These are phyloP conservation scores for Actinopyga echinites DNA, from an alignment of 53 echinoderm and acorn worm species.

Conservation along the genomic window DNA sequence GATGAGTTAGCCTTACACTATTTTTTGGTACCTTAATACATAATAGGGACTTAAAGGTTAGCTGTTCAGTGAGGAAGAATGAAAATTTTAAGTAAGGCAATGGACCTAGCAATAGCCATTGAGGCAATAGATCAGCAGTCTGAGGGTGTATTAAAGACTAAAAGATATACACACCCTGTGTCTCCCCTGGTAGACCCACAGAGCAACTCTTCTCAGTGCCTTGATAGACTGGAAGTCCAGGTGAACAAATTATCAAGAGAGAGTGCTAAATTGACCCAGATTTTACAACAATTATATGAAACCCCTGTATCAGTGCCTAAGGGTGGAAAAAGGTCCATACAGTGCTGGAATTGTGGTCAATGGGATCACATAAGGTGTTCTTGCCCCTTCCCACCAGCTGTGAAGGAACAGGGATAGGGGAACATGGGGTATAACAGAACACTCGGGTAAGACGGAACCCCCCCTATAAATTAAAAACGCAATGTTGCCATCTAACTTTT, in stretches of 20 bases:
- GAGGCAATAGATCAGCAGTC: background rate
- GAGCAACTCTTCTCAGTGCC: background rate
- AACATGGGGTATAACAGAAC: background rate
- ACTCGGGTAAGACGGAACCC: no score
- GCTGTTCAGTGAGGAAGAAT: background rate
- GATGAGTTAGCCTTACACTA: slow-evolving; percentile 16
- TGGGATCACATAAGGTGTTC: background rate
- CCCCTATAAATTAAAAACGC: no score
- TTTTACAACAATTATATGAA: no score
- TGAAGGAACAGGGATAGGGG: background rate
- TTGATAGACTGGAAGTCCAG: slow-evolving; percentile 5
- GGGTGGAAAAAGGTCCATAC: background rate
- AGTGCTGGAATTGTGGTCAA: slow-evolving; percentile 22
- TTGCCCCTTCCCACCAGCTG: background rate
- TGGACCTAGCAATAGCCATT: background rate
- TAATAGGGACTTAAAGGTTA: background rate
- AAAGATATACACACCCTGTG: background rate
- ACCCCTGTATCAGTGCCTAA: no score
- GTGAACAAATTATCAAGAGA: background rate
- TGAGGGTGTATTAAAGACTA: background rate
- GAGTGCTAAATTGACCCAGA: background rate
- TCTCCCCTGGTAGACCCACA: background rate
- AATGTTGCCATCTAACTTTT: no score
- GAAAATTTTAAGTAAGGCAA: background rate
- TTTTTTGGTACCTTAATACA: background rate